phyloP scores from a whole-genome alignment of 2,797 vertebrate genomes.

The Parotocinclus haroldoi region DNA sequence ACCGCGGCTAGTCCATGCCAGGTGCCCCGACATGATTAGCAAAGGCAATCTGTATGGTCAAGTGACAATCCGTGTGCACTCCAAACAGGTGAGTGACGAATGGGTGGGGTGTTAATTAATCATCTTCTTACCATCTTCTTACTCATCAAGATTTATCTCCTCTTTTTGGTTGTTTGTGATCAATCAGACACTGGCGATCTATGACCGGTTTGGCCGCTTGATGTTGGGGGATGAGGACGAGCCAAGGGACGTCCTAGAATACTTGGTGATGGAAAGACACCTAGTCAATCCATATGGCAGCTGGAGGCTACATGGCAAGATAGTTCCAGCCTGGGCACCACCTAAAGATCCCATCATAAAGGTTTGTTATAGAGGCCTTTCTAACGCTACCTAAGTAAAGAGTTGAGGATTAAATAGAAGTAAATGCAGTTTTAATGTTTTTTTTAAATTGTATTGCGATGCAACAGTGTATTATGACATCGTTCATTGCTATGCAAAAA shows the following conservation, averaged over 20 bases:
- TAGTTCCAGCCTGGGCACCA: slow-evolving; percentile 88
- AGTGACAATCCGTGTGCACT: slow-evolving; percentile 90
- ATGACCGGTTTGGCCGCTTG: slow-evolving; percentile 89
- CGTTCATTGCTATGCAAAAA: too few relatives aligned
- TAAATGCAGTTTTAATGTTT: too few relatives aligned
- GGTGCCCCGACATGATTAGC: slow-evolving; percentile 76
- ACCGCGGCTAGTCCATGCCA: slow-evolving; percentile 80
- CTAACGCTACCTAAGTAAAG: too few relatives aligned
- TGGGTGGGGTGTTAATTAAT: too few relatives aligned
- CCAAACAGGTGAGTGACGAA: slow-evolving; percentile 74
- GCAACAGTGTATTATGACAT: too few relatives aligned
- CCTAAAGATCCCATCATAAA: slow-evolving; percentile 85
- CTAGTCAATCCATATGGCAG: slow-evolving; percentile 80
- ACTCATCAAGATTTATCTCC: background rate
- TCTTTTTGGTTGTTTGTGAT: background rate
- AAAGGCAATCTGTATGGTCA: slow-evolving; percentile 86
- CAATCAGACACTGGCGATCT: slow-evolving; percentile 82
- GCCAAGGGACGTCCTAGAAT: slow-evolving; percentile 87
- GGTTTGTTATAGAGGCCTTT: slow-evolving; percentile 59
- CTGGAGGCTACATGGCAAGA: slow-evolving; percentile 93
- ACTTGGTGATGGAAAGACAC: slow-evolving; percentile 87
- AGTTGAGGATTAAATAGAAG: too few relatives aligned
- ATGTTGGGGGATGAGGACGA: slow-evolving; percentile 85
- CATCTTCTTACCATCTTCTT: background rate
- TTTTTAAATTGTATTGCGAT: too few relatives aligned